These are phyloP conservation scores for Eupithecia dodoneata DNA, from an alignment of 2,888 invertebrate species.

Conservation along the genomic window DNA sequence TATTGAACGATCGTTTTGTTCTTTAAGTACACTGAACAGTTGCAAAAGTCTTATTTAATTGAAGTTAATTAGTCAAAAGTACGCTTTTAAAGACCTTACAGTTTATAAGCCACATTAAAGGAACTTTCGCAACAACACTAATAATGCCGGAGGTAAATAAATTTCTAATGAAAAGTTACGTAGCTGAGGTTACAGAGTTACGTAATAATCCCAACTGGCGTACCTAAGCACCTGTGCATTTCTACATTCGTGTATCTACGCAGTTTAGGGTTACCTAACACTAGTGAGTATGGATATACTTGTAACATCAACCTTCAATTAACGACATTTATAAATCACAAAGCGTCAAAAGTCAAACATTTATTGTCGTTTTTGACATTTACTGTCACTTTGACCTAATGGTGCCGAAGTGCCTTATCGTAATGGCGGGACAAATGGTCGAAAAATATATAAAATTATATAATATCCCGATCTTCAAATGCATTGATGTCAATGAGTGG, in stretches of 20 bases:
- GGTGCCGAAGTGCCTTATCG: no score
- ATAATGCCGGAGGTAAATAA: constrained; percentile 56
- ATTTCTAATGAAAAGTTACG: constrained; percentile 52
- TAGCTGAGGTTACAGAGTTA: constrained; percentile 50
- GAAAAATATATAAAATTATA: no score
- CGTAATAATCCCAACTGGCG: constrained; percentile 49
- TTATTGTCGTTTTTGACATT: no score
- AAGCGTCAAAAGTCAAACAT: neutral
- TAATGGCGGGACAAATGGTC: no score
- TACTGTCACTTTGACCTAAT: no score
- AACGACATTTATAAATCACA: neutral
- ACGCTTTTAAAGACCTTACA: constrained; percentile 47
- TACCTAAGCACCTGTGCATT: neutral
- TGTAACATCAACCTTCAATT: neutral
- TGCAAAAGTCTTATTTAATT: constrained; percentile 43
- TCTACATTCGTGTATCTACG: neutral
- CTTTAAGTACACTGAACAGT: constrained; percentile 29
- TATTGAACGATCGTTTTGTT: constrained; percentile 29
- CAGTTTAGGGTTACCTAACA: neutral
- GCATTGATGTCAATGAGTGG: no score
- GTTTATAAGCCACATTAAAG: constrained; percentile 49
- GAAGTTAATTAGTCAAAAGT: constrained; percentile 49
- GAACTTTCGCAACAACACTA: constrained; percentile 49
- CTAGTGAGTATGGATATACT: neutral
- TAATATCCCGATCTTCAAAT: no score